Base-by-base conservation (phyloP, 1,140 invertebrate genomes). In the Octopus sinensis region DNA sequence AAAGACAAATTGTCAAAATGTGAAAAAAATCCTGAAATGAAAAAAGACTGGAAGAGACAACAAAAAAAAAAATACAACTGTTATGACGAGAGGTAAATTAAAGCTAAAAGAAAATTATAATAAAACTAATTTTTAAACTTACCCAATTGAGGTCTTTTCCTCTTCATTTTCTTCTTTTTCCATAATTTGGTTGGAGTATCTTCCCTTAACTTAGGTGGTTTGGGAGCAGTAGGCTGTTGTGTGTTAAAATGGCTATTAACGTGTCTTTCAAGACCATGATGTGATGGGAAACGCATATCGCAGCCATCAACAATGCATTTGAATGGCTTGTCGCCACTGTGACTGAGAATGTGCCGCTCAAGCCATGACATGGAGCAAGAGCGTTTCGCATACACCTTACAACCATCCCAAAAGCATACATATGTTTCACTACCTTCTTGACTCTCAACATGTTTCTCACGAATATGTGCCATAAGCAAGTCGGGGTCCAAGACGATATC, bases 231-330 rank as follows among this genome's bases (percentile, higher is more conserved):
- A n/a, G 82, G 78, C 93, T 77, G 84, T 82, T 91, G 79, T 92
- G 92, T 90, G 93, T 91, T 95, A 91, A 98, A 98, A 89, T 98
- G 97, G 86, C 94, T 93, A 91, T 98, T 98, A 12, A 98, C 96
- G 87, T 98, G 97, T 85, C 96, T 93, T 89, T 97, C 95, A 80
- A 98, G 91, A 76, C 95, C 93, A 84, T 93, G 95, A 94, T 97
- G 96, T 82, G 96, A 95, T 85, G 95, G 95, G 89, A 98, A 98
- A 87, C 96, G 93, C 87, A 95, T 93, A 68, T 95, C 95, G 91
- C 97, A 99, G 80, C 95, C 94, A 84, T 96, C 96, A 83, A 99
- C 95, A 88, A 98, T 98, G 91, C 97, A 99, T 86, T 96, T 94
- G 91, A 96, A 98, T 52, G 96, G 96, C 90, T 98, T 98, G 86